phyloP scores from a whole-genome alignment of 2,888 invertebrate species.

The Osedax frankpressi region DNA sequence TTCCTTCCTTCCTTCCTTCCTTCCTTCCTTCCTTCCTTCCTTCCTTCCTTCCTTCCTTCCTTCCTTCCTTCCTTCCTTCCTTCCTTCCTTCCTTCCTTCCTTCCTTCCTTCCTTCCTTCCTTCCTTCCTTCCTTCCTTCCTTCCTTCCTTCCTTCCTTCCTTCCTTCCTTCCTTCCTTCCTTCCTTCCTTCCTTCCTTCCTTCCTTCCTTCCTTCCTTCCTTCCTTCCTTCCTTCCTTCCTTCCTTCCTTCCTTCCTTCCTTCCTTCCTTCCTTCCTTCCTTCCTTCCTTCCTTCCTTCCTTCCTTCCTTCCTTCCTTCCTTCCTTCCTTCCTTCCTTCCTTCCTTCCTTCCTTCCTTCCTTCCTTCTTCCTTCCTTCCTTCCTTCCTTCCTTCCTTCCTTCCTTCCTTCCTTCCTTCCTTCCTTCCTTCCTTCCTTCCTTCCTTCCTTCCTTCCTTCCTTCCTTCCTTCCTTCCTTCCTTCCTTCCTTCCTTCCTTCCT shows the following conservation, averaged over 20 bases:
- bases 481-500: not conserved
- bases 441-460: not conserved
- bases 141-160: constrained; percentile 2
- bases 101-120: not conserved
- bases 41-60: no score
- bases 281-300: not conserved
- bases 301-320: not conserved
- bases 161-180: not conserved
- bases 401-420: not conserved
- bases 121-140: not conserved
- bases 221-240: not conserved
- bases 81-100: not conserved
- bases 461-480: constrained; percentile 1
- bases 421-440: constrained; percentile 2
- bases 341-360: not conserved
- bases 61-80: not conserved
- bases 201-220: not conserved
- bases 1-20: not conserved
- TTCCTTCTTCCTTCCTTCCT: not conserved
- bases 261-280: not conserved
- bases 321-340: not conserved
- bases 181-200: not conserved
- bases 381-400: constrained; percentile 30
- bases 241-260: not conserved
- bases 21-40: not conserved